A percentile compares a stretch with the other conserved stretches of the same genome.
phyloP scores from a whole-genome alignment of 2,888 invertebrate species.

The Parochlus steinenii region DNA sequence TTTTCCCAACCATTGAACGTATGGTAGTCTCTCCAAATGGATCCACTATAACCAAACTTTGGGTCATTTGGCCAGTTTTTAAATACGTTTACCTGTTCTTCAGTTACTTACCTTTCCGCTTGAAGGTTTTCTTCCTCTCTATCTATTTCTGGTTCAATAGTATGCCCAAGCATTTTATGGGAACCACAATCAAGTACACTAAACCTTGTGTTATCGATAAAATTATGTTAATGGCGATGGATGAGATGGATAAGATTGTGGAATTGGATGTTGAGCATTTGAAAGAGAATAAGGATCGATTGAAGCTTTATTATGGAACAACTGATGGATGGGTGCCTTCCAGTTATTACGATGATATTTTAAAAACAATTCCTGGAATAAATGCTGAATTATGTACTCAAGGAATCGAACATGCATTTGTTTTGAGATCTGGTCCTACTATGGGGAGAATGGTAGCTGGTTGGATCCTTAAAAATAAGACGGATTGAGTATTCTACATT shows the following conservation, averaged over 20 bases:
- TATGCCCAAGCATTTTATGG: conserved; percentile 33
- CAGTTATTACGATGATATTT: conserved; percentile 49
- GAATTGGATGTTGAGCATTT: conserved; percentile 47
- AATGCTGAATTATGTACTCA: conserved; percentile 42
- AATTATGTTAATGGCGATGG: conserved; percentile 51
- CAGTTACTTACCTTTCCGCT: conserved; percentile 34
- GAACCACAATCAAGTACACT: conserved; percentile 37
- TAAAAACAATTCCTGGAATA: conserved; percentile 38
- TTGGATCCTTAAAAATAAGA: conserved; percentile 24
- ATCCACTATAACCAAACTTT: conserved; percentile 41
- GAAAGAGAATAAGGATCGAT: conserved; percentile 36
- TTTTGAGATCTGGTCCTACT: conserved; percentile 42
- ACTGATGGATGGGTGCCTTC: conserved; percentile 74
- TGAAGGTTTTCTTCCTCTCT: conserved; percentile 35
- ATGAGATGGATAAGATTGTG: conserved; percentile 64
- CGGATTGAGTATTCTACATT: too few relatives aligned
- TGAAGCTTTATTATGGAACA: conserved; percentile 65
- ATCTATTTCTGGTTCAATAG: conserved; percentile 37
- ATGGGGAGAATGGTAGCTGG: conserved; percentile 33
- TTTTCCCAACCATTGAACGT: conserved; percentile 78
- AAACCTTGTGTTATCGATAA: conserved; percentile 42
- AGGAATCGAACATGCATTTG: conserved; percentile 63
- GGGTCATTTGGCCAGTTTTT: conserved; percentile 33
- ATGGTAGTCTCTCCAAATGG: conserved; percentile 67
- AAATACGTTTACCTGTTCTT: conserved; percentile 34